Evolutionary conservation across 2,888 invertebrate genomes (phyloP), one percentile per base, ranked within the genome.

Genomic region (Papilio demoleus): DNA sequence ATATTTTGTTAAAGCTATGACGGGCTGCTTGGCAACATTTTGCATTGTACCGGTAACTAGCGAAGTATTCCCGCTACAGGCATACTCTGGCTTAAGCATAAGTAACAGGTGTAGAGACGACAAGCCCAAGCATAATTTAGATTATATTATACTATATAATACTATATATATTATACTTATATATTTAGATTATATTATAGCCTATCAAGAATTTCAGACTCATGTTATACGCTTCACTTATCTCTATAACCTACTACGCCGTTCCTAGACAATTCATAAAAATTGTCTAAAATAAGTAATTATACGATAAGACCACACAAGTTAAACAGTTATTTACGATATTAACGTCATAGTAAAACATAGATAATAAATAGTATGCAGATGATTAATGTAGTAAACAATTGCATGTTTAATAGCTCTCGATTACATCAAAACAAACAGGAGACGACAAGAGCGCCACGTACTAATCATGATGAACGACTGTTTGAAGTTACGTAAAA

Each of bases 401-500:
- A 62, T 62, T 71, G 71, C 70, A 45, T 63, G 36, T 63, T 56
- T 45, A 60, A 60, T 62, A 66, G 70, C 70, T 70, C 67, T 75
- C 70, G 72, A 72, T 72, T 76, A 76, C 71, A 65, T 69, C 71
- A 70, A 66, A 68, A 71, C 70, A 76, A 79, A 79, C 78, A 78
- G 72, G 71, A 68, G 73, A 60, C 72, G 71, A 72, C 71, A 73
- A 71, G 70, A 70, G 72, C 71, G 71, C 14, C 14, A 76, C 74
- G 76, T 73, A 73, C 72, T 75, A 74, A 74, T 78, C 77, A 79
- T 78, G 78, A 76, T 81, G 77, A 80, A 80, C 75, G 75, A 78
- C 74, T 77, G 74, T 84, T 83, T 83, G 76, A 74, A 75, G 76
- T 79, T 74, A 70, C 71, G 70, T 85, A 84, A 85, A 86, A 78